Percentiles rank a stretch among this genome's conserved stretches.
These are phyloP conservation scores for Microplitis demolitor DNA, from an alignment of 1,140 invertebrate species.

Conservation along the genomic window DNA sequence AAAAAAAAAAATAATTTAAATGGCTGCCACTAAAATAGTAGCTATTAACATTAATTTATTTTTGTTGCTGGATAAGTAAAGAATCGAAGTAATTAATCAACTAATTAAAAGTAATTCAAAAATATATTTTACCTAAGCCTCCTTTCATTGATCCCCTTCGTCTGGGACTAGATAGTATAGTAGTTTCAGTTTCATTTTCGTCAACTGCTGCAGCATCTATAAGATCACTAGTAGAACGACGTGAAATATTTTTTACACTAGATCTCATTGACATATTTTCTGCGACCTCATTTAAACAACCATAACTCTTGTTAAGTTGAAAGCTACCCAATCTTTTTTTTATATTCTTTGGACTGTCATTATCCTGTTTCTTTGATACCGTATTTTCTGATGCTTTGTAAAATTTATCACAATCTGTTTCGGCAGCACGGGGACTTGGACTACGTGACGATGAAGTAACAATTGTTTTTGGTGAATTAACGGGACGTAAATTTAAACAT, in stretches of 20 bases:
- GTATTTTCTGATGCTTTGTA: constrained; percentile 4
- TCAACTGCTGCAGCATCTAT: constrained; percentile 60
- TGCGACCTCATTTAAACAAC: constrained; percentile 41
- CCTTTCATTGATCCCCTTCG: constrained; percentile 68
- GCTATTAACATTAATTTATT: too few species aligned
- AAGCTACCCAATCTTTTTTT: constrained; percentile 31
- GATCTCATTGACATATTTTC: constrained; percentile 15
- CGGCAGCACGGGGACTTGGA: constrained; percentile 7
- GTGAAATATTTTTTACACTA: constrained; percentile 38
- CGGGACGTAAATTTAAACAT: constrained; percentile 33
- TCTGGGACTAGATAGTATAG: constrained; percentile 66
- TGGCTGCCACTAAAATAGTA: too few species aligned
- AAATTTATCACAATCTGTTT: constrained; percentile 7
- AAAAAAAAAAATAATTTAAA: too few species aligned
- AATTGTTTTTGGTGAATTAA: constrained; percentile 43
- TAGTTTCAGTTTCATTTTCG: constrained; percentile 63
- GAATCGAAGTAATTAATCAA: neutral
- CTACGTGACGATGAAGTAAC: constrained; percentile 31
- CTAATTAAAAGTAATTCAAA: neutral
- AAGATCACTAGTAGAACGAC: constrained; percentile 76
- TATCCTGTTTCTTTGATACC: constrained; percentile 16
- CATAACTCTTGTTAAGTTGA: constrained; percentile 49
- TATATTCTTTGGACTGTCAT: constrained; percentile 22
- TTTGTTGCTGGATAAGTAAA: too few species aligned
- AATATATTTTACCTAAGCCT: constrained; percentile 59